Evolutionary conservation across 2,797 vertebrate genomes (phyloP).

Genomic region (Echeneis naucrates): DNA sequence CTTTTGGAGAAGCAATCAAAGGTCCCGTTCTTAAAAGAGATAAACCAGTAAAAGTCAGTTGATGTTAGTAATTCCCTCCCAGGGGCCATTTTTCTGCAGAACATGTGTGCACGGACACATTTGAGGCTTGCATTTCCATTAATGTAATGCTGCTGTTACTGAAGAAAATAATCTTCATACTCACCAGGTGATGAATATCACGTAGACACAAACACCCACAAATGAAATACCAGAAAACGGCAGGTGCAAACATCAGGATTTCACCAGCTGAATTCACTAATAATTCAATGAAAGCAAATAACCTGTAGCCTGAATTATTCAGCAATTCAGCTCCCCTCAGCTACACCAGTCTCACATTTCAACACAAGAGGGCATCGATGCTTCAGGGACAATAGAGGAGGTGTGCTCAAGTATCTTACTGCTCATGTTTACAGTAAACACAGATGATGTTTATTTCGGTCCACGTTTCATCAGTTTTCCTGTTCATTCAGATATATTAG

Average conservation of each 20-base stretch:
- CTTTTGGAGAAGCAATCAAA: not conserved
- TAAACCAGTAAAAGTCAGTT: not conserved
- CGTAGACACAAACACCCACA: no score
- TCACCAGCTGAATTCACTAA: no score
- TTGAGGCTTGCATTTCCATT: not conserved
- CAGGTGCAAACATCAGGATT: not conserved
- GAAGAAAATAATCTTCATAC: not conserved
- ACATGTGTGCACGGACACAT: no score
- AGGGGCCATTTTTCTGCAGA: no score
- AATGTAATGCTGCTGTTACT: not conserved
- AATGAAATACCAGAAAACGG: no score
- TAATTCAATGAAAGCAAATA: not conserved
- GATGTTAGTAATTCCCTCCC: not conserved
- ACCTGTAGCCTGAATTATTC: not conserved
- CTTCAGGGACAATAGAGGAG: not conserved
- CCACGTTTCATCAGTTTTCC: constrained; percentile 62
- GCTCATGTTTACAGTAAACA: constrained; percentile 31
- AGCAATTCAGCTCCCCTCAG: no score
- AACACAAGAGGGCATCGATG: constrained; percentile 48
- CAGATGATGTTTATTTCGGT: constrained; percentile 69
- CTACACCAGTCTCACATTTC: not conserved
- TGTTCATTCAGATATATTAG: constrained; percentile 88
- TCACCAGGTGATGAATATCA: not conserved
- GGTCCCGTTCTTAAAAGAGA: not conserved
- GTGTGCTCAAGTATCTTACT: not conserved